Percentiles rank a stretch among this genome's conserved stretches.
These are phyloP conservation scores for Panurus biarmicus DNA, from an alignment of 2,113 vertebrate genomes.

Conservation along the genomic window DNA sequence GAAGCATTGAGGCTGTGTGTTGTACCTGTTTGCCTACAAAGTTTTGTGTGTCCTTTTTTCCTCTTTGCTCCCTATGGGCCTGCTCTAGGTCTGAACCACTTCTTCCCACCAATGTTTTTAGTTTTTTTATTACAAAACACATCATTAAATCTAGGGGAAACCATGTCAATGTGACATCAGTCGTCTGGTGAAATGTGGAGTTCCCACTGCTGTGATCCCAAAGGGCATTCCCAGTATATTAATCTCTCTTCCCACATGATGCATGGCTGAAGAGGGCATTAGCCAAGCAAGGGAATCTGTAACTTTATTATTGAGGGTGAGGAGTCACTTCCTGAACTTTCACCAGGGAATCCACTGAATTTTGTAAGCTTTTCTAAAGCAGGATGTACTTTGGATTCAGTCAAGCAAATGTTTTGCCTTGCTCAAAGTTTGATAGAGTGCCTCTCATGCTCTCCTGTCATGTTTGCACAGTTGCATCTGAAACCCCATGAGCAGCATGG, in stretches of 20 bases:
- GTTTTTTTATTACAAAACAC: background rate
- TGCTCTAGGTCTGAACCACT: background rate
- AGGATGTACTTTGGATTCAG: background rate
- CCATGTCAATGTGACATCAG: background rate
- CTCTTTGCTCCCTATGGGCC: background rate
- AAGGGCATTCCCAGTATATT: background rate
- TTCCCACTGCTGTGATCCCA: background rate
- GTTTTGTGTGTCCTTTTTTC: background rate
- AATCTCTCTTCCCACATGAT: background rate
- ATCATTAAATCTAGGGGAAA: constrained; percentile 17
- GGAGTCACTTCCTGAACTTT: background rate
- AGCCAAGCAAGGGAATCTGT: background rate
- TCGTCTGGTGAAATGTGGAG: background rate
- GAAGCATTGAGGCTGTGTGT: background rate
- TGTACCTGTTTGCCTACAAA: background rate
- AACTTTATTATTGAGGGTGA: background rate
- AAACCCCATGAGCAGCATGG: rapidly evolving
- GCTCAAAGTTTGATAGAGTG: background rate
- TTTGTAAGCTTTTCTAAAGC: background rate
- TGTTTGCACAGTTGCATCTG: background rate
- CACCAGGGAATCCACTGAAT: background rate
- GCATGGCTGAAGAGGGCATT: background rate
- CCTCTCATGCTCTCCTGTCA: background rate
- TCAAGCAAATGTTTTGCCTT: background rate
- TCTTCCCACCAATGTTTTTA: background rate